A percentile compares a stretch with the other conserved stretches of the same genome.
Conservation (phyloP, 1,140 invertebrate genomes). For the Chelonus insularis region DNA sequence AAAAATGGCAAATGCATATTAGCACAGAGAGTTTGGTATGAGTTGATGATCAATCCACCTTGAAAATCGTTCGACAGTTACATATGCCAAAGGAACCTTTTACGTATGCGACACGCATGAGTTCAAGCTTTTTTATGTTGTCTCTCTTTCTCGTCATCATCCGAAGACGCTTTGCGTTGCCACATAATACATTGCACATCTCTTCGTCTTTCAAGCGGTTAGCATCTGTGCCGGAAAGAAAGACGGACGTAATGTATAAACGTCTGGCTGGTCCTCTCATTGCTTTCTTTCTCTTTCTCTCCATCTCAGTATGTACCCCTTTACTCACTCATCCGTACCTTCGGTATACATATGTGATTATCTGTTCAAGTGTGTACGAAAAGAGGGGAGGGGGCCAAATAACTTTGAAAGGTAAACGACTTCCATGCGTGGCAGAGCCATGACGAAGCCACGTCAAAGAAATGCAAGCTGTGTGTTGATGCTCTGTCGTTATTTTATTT, state of each 20-base stretch:
- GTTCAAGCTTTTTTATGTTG: neutral
- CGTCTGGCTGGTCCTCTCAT: conserved; percentile 1
- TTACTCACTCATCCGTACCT: conserved; percentile 1
- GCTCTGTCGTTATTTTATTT: neutral
- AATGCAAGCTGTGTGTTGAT: neutral
- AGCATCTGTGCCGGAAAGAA: conserved; percentile 1
- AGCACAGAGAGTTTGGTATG: neutral
- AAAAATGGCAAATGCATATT: neutral
- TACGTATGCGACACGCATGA: conserved; percentile 28
- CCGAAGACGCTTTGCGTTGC: too few species aligned
- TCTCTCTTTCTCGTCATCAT: neutral
- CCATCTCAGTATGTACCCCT: neutral
- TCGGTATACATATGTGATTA: conserved; percentile 20
- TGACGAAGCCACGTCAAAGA: conserved; percentile 20
- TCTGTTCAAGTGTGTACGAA: conserved; percentile 21
- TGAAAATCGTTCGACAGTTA: conserved; percentile 20
- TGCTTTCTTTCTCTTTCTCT: neutral
- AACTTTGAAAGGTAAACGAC: conserved; percentile 35
- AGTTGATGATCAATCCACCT: conserved; percentile 24
- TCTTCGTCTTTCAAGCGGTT: neutral
- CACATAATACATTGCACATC: neutral
- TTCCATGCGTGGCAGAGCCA: conserved; percentile 24
- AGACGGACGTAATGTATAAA: conserved; percentile 2
- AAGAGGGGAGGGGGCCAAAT: conserved; percentile 28
- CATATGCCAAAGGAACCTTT: conserved; percentile 19